These are phyloP conservation scores for Syrmaticus mikado DNA, from an alignment of 2,113 vertebrate species.

Conservation along the genomic window DNA sequence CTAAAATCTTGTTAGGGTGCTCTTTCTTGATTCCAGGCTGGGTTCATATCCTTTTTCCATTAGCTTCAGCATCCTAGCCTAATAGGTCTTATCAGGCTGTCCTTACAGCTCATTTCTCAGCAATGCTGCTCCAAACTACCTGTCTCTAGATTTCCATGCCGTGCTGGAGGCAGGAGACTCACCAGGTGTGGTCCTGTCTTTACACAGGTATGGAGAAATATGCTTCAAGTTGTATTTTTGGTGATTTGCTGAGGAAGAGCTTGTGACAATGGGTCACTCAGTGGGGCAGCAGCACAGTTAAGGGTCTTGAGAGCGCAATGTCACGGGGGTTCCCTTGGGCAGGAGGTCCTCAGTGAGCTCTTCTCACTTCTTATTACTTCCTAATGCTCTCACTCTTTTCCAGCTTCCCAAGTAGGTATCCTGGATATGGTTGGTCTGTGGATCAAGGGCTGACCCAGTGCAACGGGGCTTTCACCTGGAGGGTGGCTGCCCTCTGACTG, in stretches of 20 bases:
- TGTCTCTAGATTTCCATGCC: neutral
- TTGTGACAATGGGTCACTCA: rapidly evolving
- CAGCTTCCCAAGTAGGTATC: neutral
- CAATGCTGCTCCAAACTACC: neutral
- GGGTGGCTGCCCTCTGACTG: neutral
- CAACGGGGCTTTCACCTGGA: neutral
- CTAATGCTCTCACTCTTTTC: rapidly evolving
- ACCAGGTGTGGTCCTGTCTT: neutral
- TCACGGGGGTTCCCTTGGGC: rapidly evolving
- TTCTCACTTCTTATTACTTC: neutral
- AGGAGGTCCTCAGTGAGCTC: neutral
- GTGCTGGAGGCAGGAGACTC: neutral
- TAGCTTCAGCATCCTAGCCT: neutral
- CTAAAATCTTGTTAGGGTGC: rapidly evolving
- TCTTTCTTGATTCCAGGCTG: neutral
- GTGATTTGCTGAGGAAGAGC: neutral
- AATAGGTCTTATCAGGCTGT: neutral
- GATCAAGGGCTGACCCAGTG: neutral
- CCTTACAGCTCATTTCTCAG: neutral
- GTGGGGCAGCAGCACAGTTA: neutral
- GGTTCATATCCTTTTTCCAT: neutral
- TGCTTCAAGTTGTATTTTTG: neutral
- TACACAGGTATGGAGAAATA: neutral
- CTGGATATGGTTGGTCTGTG: neutral
- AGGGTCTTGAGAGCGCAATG: neutral